Evolutionary conservation across 2,113 vertebrate genomes (phyloP).

Genomic region (Eurystomus gularis): DNA sequence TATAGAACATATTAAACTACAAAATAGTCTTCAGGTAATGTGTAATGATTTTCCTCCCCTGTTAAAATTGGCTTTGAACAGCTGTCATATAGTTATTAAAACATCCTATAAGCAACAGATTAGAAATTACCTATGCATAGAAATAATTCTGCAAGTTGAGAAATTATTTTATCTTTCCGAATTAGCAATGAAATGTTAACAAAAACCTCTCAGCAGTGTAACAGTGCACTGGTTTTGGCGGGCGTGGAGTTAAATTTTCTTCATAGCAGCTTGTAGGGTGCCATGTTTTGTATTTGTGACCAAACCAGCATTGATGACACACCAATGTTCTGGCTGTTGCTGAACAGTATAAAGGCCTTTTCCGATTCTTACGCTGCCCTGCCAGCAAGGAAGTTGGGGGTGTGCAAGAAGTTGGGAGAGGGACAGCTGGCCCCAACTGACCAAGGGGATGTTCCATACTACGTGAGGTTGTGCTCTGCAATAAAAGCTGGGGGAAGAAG

Average conservation of each 20-base stretch:
- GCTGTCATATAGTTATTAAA: background rate
- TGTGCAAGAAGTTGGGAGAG: background rate
- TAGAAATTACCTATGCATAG: conserved; percentile 1
- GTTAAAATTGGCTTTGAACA: conserved; percentile 29
- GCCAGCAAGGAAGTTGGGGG: background rate
- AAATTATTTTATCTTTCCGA: background rate
- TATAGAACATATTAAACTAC: conserved; percentile 18
- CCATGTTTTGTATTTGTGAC: background rate
- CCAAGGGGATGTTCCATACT: background rate
- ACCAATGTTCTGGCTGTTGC: background rate
- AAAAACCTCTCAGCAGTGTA: background rate
- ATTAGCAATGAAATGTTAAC: background rate
- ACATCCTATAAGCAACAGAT: background rate
- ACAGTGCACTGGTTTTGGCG: background rate
- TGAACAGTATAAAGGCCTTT: background rate
- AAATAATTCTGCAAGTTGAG: background rate
- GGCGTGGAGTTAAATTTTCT: background rate
- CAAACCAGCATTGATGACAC: background rate
- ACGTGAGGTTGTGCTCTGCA: no score
- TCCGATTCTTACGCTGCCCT: background rate
- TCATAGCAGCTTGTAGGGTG: background rate
- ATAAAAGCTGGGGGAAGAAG: background rate
- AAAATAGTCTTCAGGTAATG: background rate
- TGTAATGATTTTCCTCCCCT: conserved; percentile 8
- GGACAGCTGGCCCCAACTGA: background rate